These are phyloP conservation scores for Arvicanthis niloticus DNA, from an alignment of 2,113 vertebrate species.

Conservation along the genomic window DNA sequence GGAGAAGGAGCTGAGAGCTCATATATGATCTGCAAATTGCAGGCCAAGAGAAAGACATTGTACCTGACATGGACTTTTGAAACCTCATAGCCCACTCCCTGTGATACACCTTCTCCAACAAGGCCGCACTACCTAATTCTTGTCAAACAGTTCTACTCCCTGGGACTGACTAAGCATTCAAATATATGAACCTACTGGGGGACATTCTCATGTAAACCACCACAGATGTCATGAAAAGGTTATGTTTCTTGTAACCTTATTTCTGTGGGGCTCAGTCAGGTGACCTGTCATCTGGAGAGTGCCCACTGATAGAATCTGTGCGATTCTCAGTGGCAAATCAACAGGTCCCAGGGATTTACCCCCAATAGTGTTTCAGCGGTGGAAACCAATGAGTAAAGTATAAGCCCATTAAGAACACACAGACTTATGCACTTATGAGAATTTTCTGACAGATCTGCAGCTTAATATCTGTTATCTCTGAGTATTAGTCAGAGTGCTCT, in stretches of 20 bases:
- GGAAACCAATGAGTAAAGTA: slow-evolving; percentile 84
- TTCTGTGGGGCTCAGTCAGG: background rate
- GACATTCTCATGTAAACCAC: background rate
- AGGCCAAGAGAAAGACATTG: background rate
- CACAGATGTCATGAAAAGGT: background rate
- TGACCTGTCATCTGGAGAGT: background rate
- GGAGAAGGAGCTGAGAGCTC: background rate
- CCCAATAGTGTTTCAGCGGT: slow-evolving; percentile 73
- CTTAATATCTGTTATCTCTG: slow-evolving; percentile 85
- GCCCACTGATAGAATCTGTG: background rate
- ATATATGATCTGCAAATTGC: background rate
- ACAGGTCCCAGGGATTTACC: slow-evolving; percentile 69
- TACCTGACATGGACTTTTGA: background rate
- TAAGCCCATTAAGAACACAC: slow-evolving; percentile 79
- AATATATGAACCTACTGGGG: background rate
- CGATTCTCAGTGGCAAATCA: slow-evolving; percentile 73
- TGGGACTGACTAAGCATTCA: background rate
- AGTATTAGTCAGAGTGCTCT: background rate
- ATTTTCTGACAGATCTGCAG: slow-evolving; percentile 83
- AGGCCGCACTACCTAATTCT: background rate
- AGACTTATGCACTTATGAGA: slow-evolving; percentile 85
- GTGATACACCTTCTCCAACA: background rate
- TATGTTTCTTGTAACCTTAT: background rate
- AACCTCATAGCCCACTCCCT: background rate
- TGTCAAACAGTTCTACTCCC: background rate